Base-by-base conservation (phyloP, 64 coral and sea anemone genomes). In the Montipora sp. region DNA sequence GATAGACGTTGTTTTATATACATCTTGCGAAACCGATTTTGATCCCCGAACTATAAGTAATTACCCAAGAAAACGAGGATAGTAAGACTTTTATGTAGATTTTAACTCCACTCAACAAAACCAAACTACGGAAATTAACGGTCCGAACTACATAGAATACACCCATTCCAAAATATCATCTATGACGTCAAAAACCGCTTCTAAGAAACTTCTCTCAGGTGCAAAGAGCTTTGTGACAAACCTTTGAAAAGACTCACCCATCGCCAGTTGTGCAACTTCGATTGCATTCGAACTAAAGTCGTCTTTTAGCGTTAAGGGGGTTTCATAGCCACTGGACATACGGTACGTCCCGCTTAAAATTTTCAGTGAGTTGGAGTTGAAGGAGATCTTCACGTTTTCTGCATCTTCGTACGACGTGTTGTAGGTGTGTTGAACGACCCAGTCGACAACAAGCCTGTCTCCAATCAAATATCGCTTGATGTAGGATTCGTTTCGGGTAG, bases 401-500 rank as follows among this genome's bases (percentile, higher is more conserved):
- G 96, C 96, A 60, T 83, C 50, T 3, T 86, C 96, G 13, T 95
- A 95, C 1, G 96, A 98, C 23, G 91, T 95, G 68, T 98, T 98
- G 63, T 68, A 36, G 6, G 84, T 90, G 74, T 98, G 96, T 6
- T 71, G 59, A 3, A 95, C 94, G 27, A 69, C 66, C 88, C 90
- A 95, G 43, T 80, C 68, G 19, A 98, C 71, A 1, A 47, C 43
- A 51, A 98, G 83, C 16, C 11, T 18, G 89, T 98, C 96, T 22
- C 92, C 88, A 75, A 93, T 58, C 73, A 80, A 88, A 77, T 93
- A 98, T 45, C 94, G 83, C 15, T 80, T 91, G 2, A 72, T 90
- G 50, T 45, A 47, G 24, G 96, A 93, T 79, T 93, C 74, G 45
- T 98, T 98, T 5, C 58, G 14, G 2, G 94, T 92, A 11, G 77